phyloP scores from a whole-genome alignment of 2,888 invertebrate species.

The Amiota communis region DNA sequence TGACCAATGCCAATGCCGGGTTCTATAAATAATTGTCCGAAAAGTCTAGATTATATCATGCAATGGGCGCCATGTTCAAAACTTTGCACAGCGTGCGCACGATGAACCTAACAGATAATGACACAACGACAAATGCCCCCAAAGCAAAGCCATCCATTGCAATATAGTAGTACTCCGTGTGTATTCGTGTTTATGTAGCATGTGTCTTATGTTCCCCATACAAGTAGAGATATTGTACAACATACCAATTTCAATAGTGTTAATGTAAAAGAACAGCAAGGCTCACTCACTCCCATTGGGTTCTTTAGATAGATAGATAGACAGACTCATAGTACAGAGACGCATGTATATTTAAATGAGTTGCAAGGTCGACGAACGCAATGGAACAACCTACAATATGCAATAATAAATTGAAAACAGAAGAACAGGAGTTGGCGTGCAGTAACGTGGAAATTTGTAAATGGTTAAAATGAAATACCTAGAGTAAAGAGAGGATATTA shows the following conservation, averaged over 20 bases:
- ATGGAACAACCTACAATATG: conserved; percentile 36
- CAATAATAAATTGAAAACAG: too few species aligned
- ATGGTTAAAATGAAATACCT: background rate
- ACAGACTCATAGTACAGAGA: conserved; percentile 29
- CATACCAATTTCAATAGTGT: conserved; percentile 22
- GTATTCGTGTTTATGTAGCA: background rate
- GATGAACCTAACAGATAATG: conserved; percentile 36
- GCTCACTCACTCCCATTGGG: background rate
- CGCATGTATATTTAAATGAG: conserved; percentile 62
- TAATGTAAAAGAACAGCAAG: conserved; percentile 32
- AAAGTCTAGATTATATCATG: conserved; percentile 8
- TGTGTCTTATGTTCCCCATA: background rate
- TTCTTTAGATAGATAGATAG: background rate
- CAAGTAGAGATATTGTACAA: background rate
- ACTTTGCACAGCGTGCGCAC: conserved; percentile 13
- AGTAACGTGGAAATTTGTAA: background rate
- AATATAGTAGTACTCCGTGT: background rate
- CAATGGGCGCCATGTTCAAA: conserved; percentile 17
- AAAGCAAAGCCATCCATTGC: too few species aligned
- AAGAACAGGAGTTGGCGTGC: background rate
- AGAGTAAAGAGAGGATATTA: background rate
- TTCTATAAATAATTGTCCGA: conserved; percentile 1
- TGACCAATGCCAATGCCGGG: conserved; percentile 4
- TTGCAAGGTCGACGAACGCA: conserved; percentile 73
- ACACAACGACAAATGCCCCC: background rate